Evolutionary conservation across 2,888 invertebrate genomes (phyloP).

Genomic region (Chrysomela aeneicollis): DNA sequence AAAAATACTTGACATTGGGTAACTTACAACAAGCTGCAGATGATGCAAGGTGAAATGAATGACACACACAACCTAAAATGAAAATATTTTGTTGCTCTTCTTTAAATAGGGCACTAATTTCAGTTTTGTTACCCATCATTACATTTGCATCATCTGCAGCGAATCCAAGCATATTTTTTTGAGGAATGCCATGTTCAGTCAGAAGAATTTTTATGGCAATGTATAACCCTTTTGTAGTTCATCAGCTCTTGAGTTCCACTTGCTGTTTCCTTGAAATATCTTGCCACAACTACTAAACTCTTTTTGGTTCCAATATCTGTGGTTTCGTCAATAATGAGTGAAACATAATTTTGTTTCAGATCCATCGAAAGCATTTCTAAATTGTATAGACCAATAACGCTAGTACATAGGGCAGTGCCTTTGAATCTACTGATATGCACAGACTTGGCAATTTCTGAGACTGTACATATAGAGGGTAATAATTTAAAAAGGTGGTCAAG

Average conservation of each 20-base stretch:
- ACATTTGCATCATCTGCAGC: constrained; percentile 6
- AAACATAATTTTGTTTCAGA: constrained; percentile 2
- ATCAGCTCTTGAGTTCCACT: constrained; percentile 11
- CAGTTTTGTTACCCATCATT: constrained; percentile 16
- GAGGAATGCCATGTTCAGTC: not conserved
- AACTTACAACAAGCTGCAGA: constrained; percentile 15
- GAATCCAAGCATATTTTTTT: constrained; percentile 9
- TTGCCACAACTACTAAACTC: constrained; percentile 8
- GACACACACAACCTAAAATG: constrained; percentile 17
- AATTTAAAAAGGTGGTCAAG: not conserved
- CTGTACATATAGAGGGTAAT: constrained; percentile 4
- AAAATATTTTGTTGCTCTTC: constrained; percentile 14
- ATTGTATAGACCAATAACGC: not conserved
- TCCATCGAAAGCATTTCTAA: not conserved
- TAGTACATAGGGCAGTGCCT: constrained; percentile 3
- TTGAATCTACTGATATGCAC: constrained; percentile 1
- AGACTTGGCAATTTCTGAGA: not conserved
- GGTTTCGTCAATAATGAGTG: not conserved
- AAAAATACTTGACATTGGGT: constrained; percentile 15
- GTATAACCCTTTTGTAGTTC: constrained; percentile 1
- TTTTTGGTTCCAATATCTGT: not conserved
- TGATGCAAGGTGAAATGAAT: constrained; percentile 15
- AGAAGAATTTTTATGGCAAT: constrained; percentile 9
- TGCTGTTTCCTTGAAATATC: constrained; percentile 3
- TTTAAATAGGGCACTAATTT: constrained; percentile 5